Conservation (phyloP, 2,113 vertebrate genomes). For the Protomyctophum bolini region DNA sequence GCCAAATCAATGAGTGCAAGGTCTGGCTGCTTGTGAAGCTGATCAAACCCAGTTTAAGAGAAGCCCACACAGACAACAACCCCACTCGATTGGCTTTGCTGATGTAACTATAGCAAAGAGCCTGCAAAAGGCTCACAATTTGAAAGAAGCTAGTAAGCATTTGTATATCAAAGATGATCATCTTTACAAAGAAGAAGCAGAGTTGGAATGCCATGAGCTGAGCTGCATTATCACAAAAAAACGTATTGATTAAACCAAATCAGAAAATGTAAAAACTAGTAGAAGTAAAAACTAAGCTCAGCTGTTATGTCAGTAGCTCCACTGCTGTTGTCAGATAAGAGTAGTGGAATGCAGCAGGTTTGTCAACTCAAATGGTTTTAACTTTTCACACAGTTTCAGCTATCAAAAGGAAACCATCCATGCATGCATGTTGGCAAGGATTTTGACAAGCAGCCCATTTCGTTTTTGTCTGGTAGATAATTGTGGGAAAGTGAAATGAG, state of each 20-base stretch:
- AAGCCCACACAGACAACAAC: not conserved
- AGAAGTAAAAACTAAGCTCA: not conserved
- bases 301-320: not conserved
- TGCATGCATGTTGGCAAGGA: slow-evolving; percentile 1
- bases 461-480: not conserved
- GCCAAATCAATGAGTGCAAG: not conserved
- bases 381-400: slow-evolving; percentile 19
- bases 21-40: not conserved
- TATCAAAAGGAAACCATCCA: not conserved
- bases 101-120: slow-evolving; percentile 13
- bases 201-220: too few relatives aligned
- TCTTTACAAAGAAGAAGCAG: too few relatives aligned
- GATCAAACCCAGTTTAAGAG: not conserved
- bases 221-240: too few relatives aligned
- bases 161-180: too few relatives aligned
- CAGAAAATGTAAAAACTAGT: not conserved
- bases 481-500: too few relatives aligned
- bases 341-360: slow-evolving; percentile 33
- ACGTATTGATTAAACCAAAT: not conserved
- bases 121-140: slow-evolving; percentile 13
- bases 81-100: not conserved
- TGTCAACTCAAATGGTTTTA: slow-evolving; percentile 16
- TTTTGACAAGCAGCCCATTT: not conserved
- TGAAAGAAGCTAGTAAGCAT: slow-evolving; percentile 6
- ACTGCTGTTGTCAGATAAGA: slow-evolving; percentile 9